phyloP scores from a whole-genome alignment of 2,113 vertebrate species.

The Paracanthobrama guichenoti region DNA sequence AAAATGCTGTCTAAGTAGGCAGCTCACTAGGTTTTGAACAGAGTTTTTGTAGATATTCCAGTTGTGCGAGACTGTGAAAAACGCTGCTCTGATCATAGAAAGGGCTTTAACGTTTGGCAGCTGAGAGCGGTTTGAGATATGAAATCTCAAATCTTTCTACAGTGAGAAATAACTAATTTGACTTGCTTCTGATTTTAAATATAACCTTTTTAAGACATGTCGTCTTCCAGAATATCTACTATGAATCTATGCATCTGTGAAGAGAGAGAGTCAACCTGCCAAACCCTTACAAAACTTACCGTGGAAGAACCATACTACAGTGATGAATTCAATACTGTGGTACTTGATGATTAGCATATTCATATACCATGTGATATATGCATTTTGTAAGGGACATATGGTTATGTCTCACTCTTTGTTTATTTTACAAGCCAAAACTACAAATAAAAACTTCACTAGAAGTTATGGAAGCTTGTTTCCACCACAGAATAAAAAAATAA shows the following conservation, averaged over 20 bases:
- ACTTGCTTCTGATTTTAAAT: background rate
- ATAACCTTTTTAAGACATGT: background rate
- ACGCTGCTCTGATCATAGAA: background rate
- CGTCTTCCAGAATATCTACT: background rate
- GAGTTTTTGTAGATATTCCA: background rate
- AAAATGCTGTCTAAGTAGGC: background rate
- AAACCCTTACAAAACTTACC: background rate
- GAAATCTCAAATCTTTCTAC: background rate
- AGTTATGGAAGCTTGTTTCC: too few species aligned
- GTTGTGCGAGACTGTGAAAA: background rate
- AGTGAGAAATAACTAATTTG: background rate
- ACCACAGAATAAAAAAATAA: too few species aligned
- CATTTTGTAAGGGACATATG: background rate
- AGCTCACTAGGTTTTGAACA: background rate
- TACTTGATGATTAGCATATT: background rate
- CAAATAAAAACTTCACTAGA: background rate
- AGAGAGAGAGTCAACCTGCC: background rate
- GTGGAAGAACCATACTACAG: background rate
- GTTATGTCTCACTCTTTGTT: background rate
- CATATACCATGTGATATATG: background rate
- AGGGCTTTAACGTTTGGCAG: background rate
- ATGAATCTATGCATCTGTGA: conserved; percentile 13
- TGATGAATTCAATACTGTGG: background rate
- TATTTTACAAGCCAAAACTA: background rate
- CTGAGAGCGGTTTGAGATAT: background rate